Base-by-base conservation (phyloP, 1,140 invertebrate genomes). In the Sycophila sp. region DNA sequence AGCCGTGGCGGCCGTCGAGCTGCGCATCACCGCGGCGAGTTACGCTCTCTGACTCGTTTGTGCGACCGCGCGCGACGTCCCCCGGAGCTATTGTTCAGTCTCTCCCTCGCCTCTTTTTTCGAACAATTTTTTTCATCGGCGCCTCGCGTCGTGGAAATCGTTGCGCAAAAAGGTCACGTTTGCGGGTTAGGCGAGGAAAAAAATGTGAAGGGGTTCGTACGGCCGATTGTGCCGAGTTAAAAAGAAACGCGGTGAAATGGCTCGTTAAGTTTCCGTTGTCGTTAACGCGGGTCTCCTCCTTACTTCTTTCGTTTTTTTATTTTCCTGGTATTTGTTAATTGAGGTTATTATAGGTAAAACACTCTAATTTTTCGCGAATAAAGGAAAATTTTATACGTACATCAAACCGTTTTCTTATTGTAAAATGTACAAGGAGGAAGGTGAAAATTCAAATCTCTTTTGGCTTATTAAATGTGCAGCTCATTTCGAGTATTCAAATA, bases 121-220 rank as follows among this genome's bases (percentile, higher is more conserved):
- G 4, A 36, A 30, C 4, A 51, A 19, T 3, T 62, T 45, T 47
- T 32, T 28, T 40, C 47, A 30, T 40, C 32, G 22, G 19, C 47
- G 13, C 13, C 19, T 4, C 17, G 34, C n/a, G 8, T 34, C 15
- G n/a, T n/a, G 40, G 10, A 34, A 47, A 67, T 67, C 24, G 40
- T 55, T 15, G 26, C 42, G 49, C 15, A 58, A 67, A 58, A 47
- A 42, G n/a, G 53, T 67, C 64, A 67, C 64, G 64, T 56, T 45
- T 42, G 30, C 24, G 6, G 8, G 5, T 34, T 63, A 0, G 1
- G 13, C 34, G 45, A 42, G n/a, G 40, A 56, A 55, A 30, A 13
- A 53, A 53, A 51, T 42, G 19, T 40, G 36, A 15, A 59, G 40
- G 28, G 51, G 47, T 51, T 64, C 51, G 30, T 64, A 36, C 38